These are phyloP conservation scores for Drosophila kepulauana DNA, from an alignment of 1,140 invertebrate genomes.

Conservation along the genomic window DNA sequence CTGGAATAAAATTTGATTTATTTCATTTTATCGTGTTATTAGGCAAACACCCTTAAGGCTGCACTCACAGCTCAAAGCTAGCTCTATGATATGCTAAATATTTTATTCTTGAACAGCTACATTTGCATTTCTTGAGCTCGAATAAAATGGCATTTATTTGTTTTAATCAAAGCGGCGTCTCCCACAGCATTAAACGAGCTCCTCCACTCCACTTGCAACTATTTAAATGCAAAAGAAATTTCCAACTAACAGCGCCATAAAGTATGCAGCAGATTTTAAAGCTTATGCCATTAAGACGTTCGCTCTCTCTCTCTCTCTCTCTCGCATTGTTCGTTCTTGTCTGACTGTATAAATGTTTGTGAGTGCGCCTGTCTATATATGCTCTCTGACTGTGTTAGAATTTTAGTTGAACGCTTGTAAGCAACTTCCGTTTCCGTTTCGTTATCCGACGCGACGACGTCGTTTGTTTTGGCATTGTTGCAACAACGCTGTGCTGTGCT, in stretches of 20 bases:
- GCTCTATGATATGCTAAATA: background rate
- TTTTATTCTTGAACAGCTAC: background rate
- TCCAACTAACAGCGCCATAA: slow-evolving; percentile 22
- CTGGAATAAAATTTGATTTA: background rate
- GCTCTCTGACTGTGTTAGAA: slow-evolving; percentile 18
- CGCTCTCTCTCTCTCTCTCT: too few relatives aligned
- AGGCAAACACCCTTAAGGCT: background rate
- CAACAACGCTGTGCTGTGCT: slow-evolving; percentile 18
- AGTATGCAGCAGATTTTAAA: slow-evolving; percentile 64
- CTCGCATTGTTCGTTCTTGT: slow-evolving; percentile 8
- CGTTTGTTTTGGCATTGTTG: slow-evolving; percentile 68
- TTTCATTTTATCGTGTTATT: background rate
- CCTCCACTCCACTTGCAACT: background rate
- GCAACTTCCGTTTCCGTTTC: slow-evolving; percentile 79
- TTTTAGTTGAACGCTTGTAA: slow-evolving; percentile 62
- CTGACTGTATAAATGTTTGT: slow-evolving; percentile 25
- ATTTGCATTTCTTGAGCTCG: slow-evolving; percentile 3
- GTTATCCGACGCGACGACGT: slow-evolving; percentile 68
- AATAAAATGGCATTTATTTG: slow-evolving; percentile 7
- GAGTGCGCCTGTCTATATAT: background rate
- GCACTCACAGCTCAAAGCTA: background rate
- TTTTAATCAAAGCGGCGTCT: background rate
- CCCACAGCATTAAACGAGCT: background rate
- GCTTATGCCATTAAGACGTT: slow-evolving; percentile 62
- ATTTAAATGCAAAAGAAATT: slow-evolving; percentile 15